Percentiles rank a stretch among this genome's conserved stretches.
Evolutionary conservation across 2,888 invertebrate species (phyloP).

Genomic region (Gandaritis pyraliata): DNA sequence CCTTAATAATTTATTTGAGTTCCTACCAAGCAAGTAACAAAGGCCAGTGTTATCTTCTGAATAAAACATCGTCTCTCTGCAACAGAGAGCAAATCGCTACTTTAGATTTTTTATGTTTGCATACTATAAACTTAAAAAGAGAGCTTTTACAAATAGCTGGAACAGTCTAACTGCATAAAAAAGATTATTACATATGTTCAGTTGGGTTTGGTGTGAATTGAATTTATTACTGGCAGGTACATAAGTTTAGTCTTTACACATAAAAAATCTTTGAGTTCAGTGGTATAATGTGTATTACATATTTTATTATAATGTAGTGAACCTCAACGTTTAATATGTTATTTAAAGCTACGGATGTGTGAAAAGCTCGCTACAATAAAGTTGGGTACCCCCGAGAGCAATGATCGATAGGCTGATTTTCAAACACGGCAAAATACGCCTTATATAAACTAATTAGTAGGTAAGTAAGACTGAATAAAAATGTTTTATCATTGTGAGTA

Average conservation of each 20-base stretch:
- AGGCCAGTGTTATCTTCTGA: slow-evolving; percentile 73
- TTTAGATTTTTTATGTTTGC: slow-evolving; percentile 55
- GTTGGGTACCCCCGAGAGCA: slow-evolving; percentile 12
- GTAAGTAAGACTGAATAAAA: too few species aligned
- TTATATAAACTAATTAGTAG: background rate
- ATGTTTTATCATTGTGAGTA: too few species aligned
- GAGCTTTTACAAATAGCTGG: slow-evolving; percentile 23
- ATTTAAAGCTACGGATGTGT: slow-evolving; percentile 15
- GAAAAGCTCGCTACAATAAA: slow-evolving; percentile 10
- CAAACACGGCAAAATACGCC: slow-evolving; percentile 6
- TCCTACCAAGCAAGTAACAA: slow-evolving; percentile 71
- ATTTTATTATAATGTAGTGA: background rate
- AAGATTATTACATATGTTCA: background rate
- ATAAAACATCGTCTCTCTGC: slow-evolving; percentile 73
- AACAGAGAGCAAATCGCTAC: slow-evolving; percentile 60
- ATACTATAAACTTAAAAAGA: slow-evolving; percentile 38
- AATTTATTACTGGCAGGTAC: background rate
- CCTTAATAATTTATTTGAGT: slow-evolving; percentile 75
- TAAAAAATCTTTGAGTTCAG: too few species aligned
- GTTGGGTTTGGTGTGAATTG: background rate
- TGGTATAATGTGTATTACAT: background rate
- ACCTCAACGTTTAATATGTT: slow-evolving; percentile 5
- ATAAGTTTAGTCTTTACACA: too few species aligned
- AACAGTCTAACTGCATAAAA: slow-evolving; percentile 14
- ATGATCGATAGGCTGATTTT: slow-evolving; percentile 13